phyloP scores from a whole-genome alignment of 2,888 invertebrate genomes.

The Odontomyia ornata region DNA sequence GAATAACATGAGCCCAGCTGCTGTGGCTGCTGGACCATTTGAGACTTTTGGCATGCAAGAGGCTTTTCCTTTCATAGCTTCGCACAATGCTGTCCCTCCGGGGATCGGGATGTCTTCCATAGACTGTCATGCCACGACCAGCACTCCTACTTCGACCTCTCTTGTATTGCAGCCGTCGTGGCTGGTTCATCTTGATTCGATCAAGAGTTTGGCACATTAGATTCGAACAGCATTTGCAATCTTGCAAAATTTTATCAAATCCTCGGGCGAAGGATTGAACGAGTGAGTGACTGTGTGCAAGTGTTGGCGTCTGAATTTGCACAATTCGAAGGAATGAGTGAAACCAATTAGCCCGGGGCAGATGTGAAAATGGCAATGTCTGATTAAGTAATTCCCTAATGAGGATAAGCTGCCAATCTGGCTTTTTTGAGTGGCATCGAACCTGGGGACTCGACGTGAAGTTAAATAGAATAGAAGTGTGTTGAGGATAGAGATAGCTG shows the following conservation, averaged over 20 bases:
- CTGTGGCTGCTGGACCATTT: neutral
- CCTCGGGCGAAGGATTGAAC: no score
- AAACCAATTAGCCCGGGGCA: conserved; percentile 27
- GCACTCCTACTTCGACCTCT: neutral
- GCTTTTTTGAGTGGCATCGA: neutral
- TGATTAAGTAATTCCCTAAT: neutral
- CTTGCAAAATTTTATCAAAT: neutral
- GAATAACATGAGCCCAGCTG: conserved; percentile 9
- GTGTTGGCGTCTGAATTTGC: neutral
- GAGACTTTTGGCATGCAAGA: neutral
- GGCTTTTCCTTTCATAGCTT: no score
- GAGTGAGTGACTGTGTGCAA: no score
- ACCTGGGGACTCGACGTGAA: no score
- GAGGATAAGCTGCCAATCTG: neutral
- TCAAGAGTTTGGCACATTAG: neutral
- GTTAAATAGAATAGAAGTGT: no score
- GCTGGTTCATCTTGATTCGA: neutral
- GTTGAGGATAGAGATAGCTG: no score
- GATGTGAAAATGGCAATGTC: conserved; percentile 6
- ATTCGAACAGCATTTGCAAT: neutral
- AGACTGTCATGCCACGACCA: neutral
- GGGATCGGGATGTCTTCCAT: neutral
- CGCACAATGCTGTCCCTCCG: neutral
- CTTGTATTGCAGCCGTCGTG: no score
- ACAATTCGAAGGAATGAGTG: conserved; percentile 5